Evolutionary conservation across 2,888 invertebrate species (phyloP), one percentile per base, ranked within the genome.

Genomic region (Gymnosoma rotundatum): DNA sequence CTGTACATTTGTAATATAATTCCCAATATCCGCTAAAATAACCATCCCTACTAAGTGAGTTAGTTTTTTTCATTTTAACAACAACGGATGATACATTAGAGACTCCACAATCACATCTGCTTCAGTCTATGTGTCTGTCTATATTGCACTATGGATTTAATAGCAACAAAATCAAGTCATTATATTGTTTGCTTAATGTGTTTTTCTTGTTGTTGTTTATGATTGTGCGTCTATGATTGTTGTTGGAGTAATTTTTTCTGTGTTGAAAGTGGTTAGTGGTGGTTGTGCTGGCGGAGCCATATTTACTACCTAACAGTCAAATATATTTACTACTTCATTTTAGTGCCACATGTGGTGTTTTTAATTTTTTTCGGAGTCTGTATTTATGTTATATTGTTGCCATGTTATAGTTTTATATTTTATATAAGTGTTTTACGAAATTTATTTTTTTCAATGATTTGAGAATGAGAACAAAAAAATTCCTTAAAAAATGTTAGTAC

Each of bases 301-400:
- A 18, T 64, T 52, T 36, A 74, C 63, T 74, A 66, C 64, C 61
- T 73, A 63, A 54, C 56, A 58, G 7, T 70, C 54, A 9, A 54
- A 45, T 63, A 48, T 20, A 42, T 42, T 18, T n/a, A 58, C 58
- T 63, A 42, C 25, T 54, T 32, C 21, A 76, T 60, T 66, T 20
- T 60, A 20, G 25, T 63, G 64, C 54, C 76, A 82, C 82, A 82
- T 78, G 76, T 82, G 82, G 60, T 54, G 58, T 67, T 66, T 67
- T 50, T 48, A 2, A 25, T 42, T 42, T 42, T 32, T 56, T 58
- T 58, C 21, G 42, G 7, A 69, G 36, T 67, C 38, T 67, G 50
- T 76, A 16, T 21, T 60, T 25, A 9, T 50, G 25, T 56, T 48
- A 2, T 75, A 16, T 16, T 60, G 52, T 66, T 64, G 67, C 60